A percentile compares a stretch with the other conserved stretches of the same genome.
Conservation (phyloP, 2,888 invertebrate species). For the Sepioteuthis lessoniana region DNA sequence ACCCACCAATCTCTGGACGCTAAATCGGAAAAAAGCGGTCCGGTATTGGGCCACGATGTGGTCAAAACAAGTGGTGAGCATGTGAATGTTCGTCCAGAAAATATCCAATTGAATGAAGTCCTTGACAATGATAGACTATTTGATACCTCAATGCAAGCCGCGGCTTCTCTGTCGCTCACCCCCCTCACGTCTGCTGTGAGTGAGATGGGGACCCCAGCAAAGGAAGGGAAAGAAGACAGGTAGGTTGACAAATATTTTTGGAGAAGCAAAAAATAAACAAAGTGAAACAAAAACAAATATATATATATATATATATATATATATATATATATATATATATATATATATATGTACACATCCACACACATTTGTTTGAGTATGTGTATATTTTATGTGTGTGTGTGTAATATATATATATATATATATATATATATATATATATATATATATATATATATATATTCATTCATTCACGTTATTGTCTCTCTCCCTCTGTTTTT, state of each 20-base stretch:
- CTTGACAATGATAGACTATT: conserved; percentile 45
- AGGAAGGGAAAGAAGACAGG: conserved; percentile 55
- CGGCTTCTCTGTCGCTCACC: conserved; percentile 46
- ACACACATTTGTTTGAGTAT: too few relatives aligned
- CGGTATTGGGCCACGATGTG: conserved; percentile 35
- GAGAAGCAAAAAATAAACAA: not conserved
- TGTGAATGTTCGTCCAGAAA: conserved; percentile 47
- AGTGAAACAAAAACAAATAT: not conserved
- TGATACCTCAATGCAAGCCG: conserved; percentile 38
- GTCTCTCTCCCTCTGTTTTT: too few relatives aligned
- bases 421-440: too few relatives aligned
- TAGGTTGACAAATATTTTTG: conserved; percentile 41
- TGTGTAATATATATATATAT: too few relatives aligned
- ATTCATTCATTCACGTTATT: too few relatives aligned
- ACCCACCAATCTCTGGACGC: conserved; percentile 2
- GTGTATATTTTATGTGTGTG: too few relatives aligned
- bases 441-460: not conserved
- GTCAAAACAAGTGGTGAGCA: conserved; percentile 41
- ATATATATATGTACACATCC: too few relatives aligned
- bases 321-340: too few relatives aligned
- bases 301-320: too few relatives aligned
- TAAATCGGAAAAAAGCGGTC: conserved; percentile 35
- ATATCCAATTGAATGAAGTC: conserved; percentile 45
- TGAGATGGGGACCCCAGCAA: conserved; percentile 56
- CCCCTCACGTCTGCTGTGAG: conserved; percentile 57